Percentiles rank a stretch among this genome's conserved stretches.
These are phyloP conservation scores for Aphelenchoides avenae DNA, from an alignment of 1,140 invertebrate species.

Conservation along the genomic window DNA sequence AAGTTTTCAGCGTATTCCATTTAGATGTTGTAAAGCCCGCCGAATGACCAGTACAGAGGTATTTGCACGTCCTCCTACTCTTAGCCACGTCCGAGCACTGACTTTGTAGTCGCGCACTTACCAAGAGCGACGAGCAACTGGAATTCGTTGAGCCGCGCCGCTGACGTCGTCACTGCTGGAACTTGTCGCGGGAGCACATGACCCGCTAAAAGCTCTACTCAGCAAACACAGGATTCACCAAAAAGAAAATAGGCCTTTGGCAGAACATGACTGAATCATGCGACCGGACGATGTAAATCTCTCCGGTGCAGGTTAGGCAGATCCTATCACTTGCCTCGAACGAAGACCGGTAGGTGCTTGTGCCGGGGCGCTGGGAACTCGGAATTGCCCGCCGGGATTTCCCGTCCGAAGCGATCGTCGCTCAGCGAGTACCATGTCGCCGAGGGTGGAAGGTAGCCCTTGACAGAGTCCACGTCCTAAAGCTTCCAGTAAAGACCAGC, in stretches of 20 bases:
- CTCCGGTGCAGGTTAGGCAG: too few species aligned
- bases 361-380: slow-evolving; percentile 37
- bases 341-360: slow-evolving; percentile 35
- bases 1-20: neutral
- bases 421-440: slow-evolving; percentile 45
- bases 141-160: slow-evolving; percentile 12
- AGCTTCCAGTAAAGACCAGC: slow-evolving; percentile 16
- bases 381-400: slow-evolving; percentile 17
- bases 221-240: too few species aligned
- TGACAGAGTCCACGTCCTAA: slow-evolving; percentile 32
- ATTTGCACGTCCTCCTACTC: slow-evolving; percentile 34
- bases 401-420: slow-evolving; percentile 39
- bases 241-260: too few species aligned
- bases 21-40: slow-evolving; percentile 11
- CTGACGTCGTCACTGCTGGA: slow-evolving; percentile 20
- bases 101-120: slow-evolving; percentile 37
- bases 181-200: slow-evolving; percentile 16
- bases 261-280: too few species aligned
- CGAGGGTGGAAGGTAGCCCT: slow-evolving; percentile 34
- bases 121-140: slow-evolving; percentile 39
- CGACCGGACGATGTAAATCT: too few species aligned
- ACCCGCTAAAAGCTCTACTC: neutral
- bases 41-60: slow-evolving; percentile 38
- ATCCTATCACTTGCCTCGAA: too few species aligned
- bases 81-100: slow-evolving; percentile 11